phyloP scores from a whole-genome alignment of 37 sponge, comb jelly and placozoan species.

The Oopsacas minuta region DNA sequence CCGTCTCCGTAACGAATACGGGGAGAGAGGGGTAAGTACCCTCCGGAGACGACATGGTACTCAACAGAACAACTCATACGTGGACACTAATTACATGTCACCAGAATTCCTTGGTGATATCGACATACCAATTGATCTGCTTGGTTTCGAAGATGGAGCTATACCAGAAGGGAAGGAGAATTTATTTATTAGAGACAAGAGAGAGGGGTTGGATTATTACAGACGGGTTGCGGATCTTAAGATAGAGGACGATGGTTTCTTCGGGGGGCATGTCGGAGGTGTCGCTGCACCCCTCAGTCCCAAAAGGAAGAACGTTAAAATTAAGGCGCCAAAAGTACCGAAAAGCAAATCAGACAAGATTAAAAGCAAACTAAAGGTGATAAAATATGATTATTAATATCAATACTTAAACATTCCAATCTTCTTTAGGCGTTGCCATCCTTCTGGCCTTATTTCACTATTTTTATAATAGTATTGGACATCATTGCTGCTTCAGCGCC shows the following conservation, averaged over 20 bases:
- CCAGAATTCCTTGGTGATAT: constrained; percentile 4
- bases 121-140: background rate
- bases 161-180: background rate
- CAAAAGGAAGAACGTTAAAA: background rate
- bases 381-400: background rate
- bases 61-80: background rate
- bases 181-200: background rate
- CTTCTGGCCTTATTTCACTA: constrained; percentile 75
- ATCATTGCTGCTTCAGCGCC: constrained; percentile 37
- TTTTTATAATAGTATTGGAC: constrained; percentile 53
- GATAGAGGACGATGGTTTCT: background rate
- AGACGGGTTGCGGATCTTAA: background rate
- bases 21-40: background rate
- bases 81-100: background rate
- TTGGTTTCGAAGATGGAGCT: constrained; percentile 6
- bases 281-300: background rate
- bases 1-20: constrained; percentile 3
- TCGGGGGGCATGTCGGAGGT: background rate
- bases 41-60: background rate
- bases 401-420: background rate
- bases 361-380: background rate
- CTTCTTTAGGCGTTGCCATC: constrained; percentile 59
- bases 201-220: constrained; percentile 21
- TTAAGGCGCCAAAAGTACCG: background rate
- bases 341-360: background rate